Conservation (phyloP, 2,113 vertebrate genomes). For the Pandion haliaetus region DNA sequence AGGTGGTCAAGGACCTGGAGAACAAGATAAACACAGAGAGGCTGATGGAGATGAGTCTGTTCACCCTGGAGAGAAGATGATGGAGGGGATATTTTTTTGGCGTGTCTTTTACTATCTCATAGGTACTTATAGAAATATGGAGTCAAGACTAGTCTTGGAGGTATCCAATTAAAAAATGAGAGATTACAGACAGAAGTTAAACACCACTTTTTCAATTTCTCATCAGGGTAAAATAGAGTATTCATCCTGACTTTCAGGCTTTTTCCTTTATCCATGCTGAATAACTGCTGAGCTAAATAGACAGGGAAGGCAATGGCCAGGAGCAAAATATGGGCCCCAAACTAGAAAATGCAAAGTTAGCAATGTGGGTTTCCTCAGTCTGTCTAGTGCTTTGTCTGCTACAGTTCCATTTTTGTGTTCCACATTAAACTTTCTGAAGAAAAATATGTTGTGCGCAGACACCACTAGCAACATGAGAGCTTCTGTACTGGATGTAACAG, state of each 20-base stretch:
- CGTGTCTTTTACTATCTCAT: neutral
- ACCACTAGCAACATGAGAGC: neutral
- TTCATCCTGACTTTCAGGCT: neutral
- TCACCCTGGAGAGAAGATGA: neutral
- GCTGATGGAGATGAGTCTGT: neutral
- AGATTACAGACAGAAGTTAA: neutral
- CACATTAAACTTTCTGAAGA: neutral
- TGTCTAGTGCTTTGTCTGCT: neutral
- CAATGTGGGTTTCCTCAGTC: neutral
- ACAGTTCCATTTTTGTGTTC: neutral
- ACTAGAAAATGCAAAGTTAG: neutral
- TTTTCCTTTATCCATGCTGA: neutral
- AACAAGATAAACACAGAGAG: neutral
- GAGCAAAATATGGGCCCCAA: neutral
- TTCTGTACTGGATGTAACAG: neutral
- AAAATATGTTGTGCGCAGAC: fast-evolving
- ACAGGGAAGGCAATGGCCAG: neutral
- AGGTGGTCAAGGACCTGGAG: neutral
- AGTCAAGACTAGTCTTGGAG: neutral
- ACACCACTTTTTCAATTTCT: fast-evolving
- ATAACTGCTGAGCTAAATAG: neutral
- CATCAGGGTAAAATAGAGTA: neutral
- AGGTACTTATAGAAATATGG: neutral
- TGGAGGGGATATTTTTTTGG: neutral
- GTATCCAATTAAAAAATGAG: neutral